Evolutionary conservation across 2,113 vertebrate species (phyloP).

Genomic region (Tragelaphus imberbis): DNA sequence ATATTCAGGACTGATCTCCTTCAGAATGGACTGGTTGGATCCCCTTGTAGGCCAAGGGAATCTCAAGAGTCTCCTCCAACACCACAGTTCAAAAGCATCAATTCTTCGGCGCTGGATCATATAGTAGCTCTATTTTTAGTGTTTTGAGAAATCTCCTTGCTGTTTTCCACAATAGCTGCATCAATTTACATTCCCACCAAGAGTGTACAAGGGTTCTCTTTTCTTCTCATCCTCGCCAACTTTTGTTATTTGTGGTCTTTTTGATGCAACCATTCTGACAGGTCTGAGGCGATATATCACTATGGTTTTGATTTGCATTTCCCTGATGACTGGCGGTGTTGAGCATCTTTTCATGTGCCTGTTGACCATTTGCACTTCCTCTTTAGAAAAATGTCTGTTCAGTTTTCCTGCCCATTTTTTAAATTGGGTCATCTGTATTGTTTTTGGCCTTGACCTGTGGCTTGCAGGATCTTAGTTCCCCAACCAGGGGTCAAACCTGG

Average conservation of each 20-base stretch:
- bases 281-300: neutral
- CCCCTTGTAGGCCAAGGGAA: neutral
- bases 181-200: neutral
- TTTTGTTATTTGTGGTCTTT: neutral
- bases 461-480: neutral
- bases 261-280: neutral
- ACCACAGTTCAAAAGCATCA: neutral
- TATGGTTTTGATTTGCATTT: neutral
- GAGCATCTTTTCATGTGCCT: neutral
- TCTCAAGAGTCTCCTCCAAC: neutral
- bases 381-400: neutral
- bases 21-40: neutral
- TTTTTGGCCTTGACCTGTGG: neutral
- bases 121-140: neutral
- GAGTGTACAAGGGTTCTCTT: neutral
- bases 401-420: neutral
- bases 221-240: neutral
- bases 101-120: rapidly evolving
- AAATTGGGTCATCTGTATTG: neutral
- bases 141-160: neutral
- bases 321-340: neutral
- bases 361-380: neutral
- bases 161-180: neutral
- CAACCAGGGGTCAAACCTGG: neutral
- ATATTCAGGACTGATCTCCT: neutral